A percentile compares a stretch with the other conserved stretches of the same genome.
These are phyloP conservation scores for Dryococelus australis DNA, from an alignment of 2,888 invertebrate genomes.

Conservation along the genomic window DNA sequence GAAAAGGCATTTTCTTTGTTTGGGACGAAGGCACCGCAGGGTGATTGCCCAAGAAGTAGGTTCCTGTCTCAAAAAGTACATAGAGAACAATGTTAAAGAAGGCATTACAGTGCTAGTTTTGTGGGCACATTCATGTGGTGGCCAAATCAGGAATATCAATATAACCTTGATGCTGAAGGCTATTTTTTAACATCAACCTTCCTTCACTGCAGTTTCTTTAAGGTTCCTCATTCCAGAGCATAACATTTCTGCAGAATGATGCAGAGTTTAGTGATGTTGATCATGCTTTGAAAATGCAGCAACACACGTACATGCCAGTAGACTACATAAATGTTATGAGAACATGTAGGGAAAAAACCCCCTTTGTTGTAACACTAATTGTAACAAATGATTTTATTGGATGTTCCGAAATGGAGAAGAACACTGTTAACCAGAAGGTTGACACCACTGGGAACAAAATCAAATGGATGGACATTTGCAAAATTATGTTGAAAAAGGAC, in stretches of 20 bases:
- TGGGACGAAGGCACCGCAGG: slow-evolving; percentile 51
- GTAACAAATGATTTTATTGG: background rate
- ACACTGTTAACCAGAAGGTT: background rate
- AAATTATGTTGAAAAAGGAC: slow-evolving; percentile 23
- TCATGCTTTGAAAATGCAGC: background rate
- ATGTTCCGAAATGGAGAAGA: background rate
- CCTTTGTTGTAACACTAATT: no score
- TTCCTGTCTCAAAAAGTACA: slow-evolving; percentile 45
- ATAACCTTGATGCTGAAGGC: no score
- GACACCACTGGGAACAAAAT: background rate
- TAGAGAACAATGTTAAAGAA: no score
- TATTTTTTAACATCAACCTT: background rate
- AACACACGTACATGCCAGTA: no score
- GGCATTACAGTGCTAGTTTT: slow-evolving; percentile 27
- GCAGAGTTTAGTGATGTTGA: background rate
- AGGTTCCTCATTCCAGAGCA: background rate
- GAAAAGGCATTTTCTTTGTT: slow-evolving; percentile 48
- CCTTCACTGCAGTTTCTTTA: background rate
- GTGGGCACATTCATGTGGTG: background rate
- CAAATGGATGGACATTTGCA: background rate
- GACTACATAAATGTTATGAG: no score
- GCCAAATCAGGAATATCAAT: no score
- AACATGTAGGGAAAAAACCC: no score
- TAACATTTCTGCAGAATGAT: background rate
- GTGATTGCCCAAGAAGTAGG: slow-evolving; percentile 51